Percentiles rank a stretch among this genome's conserved stretches.
These are phyloP conservation scores for Platygyra sinensis DNA, from an alignment of 64 coral and sea anemone species.

Conservation along the genomic window DNA sequence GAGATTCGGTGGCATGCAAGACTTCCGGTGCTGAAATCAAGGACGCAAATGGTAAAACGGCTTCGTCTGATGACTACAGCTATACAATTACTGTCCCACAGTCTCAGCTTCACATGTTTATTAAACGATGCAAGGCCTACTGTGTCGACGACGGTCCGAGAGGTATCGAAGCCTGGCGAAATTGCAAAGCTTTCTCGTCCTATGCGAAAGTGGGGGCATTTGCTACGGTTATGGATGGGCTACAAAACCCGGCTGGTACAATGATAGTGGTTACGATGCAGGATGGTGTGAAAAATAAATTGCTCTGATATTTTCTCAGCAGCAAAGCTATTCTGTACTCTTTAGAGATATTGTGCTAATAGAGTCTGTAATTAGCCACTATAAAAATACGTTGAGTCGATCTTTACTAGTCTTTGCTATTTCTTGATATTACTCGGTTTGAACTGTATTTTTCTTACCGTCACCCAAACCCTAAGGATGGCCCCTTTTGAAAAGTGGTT, in stretches of 20 bases:
- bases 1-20: not conserved
- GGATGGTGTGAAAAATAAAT: slow-evolving; percentile 15
- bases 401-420: too few species aligned
- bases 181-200: slow-evolving; percentile 5
- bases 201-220: not conserved
- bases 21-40: not conserved
- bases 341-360: too few species aligned
- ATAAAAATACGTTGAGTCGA: too few species aligned
- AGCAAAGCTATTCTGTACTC: too few species aligned
- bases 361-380: too few species aligned
- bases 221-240: slow-evolving; percentile 16
- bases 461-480: too few species aligned
- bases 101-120: too few species aligned
- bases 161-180: not conserved
- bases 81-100: not conserved
- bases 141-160: not conserved
- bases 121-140: too few species aligned
- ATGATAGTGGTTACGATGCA: slow-evolving; percentile 2
- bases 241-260: not conserved
- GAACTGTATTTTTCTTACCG: too few species aligned
- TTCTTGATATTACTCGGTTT: too few species aligned
- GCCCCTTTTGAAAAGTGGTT: too few species aligned
- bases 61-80: not conserved
- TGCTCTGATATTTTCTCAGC: too few species aligned
- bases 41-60: not conserved